A percentile compares a stretch with the other conserved stretches of the same genome.
Conservation (phyloP, 23 tunicate species). For the Oikopleura dioica region DNA sequence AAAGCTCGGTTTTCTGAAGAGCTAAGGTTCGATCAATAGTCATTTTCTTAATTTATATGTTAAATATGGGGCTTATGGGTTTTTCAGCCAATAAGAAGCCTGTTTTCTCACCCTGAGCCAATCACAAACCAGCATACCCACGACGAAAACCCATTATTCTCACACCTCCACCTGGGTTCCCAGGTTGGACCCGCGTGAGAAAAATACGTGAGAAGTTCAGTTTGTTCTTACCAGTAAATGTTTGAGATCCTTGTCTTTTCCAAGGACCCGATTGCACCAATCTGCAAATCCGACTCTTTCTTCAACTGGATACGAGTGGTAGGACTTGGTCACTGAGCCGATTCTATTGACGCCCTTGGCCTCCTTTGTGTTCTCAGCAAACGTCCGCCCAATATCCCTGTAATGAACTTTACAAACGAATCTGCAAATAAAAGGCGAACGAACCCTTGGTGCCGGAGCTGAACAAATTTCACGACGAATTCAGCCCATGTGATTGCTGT, state of each 20-base stretch:
- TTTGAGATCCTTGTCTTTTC: background rate
- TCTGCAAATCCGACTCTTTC: background rate
- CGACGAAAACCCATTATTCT: no score
- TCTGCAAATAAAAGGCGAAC: background rate
- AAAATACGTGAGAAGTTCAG: no score
- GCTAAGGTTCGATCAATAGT: no score
- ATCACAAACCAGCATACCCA: no score
- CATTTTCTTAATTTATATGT: no score
- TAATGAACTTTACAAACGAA: background rate
- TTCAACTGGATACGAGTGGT: background rate
- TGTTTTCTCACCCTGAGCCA: no score
- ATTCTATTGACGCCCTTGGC: background rate
- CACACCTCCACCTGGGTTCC: no score
- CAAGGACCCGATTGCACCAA: conserved; percentile 2
- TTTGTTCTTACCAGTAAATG: no score
- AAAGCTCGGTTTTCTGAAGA: no score
- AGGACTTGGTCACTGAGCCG: background rate
- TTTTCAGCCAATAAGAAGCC: no score
- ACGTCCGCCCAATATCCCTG: background rate
- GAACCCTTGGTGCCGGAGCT: background rate
- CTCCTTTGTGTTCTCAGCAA: background rate
- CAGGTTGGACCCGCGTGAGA: no score
- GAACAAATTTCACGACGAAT: background rate
- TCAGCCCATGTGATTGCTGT: background rate
- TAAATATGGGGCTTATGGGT: no score